phyloP scores from a whole-genome alignment of 2,113 vertebrate genomes.

The Tenebrosternarchus preto region DNA sequence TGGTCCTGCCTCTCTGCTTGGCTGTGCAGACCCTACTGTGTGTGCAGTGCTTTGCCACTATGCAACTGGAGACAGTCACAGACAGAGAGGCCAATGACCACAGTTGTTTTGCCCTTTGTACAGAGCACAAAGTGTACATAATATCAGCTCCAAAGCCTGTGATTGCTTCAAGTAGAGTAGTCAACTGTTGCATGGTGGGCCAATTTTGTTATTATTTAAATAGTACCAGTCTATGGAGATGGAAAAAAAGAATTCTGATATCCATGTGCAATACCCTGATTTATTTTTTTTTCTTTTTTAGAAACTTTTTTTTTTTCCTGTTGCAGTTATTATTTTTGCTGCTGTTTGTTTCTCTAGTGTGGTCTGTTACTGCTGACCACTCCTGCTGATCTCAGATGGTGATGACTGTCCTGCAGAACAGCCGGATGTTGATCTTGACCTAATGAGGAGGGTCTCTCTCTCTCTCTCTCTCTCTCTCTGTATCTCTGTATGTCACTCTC shows the following conservation, averaged over 20 bases:
- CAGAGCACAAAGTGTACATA: constrained; percentile 88
- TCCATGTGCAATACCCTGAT: constrained; percentile 89
- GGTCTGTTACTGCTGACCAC: constrained; percentile 15
- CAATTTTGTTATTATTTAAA: constrained; percentile 77
- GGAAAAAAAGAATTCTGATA: constrained; percentile 76
- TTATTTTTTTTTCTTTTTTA: constrained; percentile 66
- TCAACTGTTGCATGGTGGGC: constrained; percentile 88
- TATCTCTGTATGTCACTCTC: constrained; percentile 15
- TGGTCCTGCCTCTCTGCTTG: constrained; percentile 77
- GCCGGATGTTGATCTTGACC: constrained; percentile 35
- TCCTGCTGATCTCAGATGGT: constrained; percentile 33
- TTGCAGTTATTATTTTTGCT: constrained; percentile 54
- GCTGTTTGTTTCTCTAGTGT: constrained; percentile 55
- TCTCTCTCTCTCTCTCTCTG: constrained; percentile 43
- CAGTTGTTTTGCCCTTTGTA: constrained; percentile 67
- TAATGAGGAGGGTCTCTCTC: constrained; percentile 30
- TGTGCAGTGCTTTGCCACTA: constrained; percentile 35
- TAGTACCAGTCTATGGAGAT: constrained; percentile 82
- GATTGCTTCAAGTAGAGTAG: constrained; percentile 84
- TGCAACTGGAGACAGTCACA: constrained; percentile 59
- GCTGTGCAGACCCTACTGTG: constrained; percentile 51
- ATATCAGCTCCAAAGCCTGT: constrained; percentile 88
- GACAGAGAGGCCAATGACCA: constrained; percentile 75
- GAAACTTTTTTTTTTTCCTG: background rate
- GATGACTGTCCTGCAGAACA: constrained; percentile 19